Percentiles rank a stretch among this genome's conserved stretches.
These are phyloP conservation scores for Carapus acus DNA, from an alignment of 2,797 vertebrate genomes.

Conservation along the genomic window DNA sequence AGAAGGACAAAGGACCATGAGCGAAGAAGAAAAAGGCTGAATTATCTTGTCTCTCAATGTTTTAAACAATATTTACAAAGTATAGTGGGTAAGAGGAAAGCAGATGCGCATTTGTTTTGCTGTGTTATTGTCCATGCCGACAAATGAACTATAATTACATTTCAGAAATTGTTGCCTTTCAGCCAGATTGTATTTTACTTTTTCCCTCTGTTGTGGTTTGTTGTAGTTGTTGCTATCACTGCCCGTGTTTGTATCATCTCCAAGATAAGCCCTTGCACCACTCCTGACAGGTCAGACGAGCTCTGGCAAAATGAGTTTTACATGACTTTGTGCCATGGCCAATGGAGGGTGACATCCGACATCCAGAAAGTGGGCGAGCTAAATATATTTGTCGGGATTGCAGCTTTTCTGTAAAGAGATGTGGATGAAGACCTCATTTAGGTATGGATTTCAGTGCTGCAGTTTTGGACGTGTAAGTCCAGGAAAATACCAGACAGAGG, in stretches of 20 bases:
- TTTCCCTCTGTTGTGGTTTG: too few species aligned
- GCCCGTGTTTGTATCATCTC: slow-evolving; percentile 32
- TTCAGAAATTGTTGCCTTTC: background rate
- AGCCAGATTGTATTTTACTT: slow-evolving; percentile 25
- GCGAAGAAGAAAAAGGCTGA: too few species aligned
- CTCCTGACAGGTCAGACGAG: slow-evolving; percentile 50
- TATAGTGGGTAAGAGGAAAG: background rate
- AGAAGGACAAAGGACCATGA: too few species aligned
- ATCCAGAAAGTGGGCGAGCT: slow-evolving; percentile 64
- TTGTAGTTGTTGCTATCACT: slow-evolving; percentile 32
- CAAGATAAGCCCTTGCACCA: slow-evolving; percentile 42
- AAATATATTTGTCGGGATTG: slow-evolving; percentile 65
- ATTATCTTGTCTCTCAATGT: too few species aligned
- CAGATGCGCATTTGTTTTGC: too few species aligned
- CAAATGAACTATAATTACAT: too few species aligned
- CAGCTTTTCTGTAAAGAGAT: slow-evolving; percentile 48
- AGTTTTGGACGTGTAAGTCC: slow-evolving; percentile 21
- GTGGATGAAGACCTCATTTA: slow-evolving; percentile 61
- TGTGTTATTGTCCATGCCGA: too few species aligned
- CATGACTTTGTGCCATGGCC: slow-evolving; percentile 63
- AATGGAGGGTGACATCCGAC: slow-evolving; percentile 73
- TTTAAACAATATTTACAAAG: too few species aligned
- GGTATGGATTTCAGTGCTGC: slow-evolving; percentile 46
- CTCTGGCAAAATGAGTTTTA: slow-evolving; percentile 66
- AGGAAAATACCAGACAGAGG: slow-evolving; percentile 32